These are phyloP conservation scores for Eupithecia inturbata DNA, from an alignment of 2,888 invertebrate species.

Conservation along the genomic window DNA sequence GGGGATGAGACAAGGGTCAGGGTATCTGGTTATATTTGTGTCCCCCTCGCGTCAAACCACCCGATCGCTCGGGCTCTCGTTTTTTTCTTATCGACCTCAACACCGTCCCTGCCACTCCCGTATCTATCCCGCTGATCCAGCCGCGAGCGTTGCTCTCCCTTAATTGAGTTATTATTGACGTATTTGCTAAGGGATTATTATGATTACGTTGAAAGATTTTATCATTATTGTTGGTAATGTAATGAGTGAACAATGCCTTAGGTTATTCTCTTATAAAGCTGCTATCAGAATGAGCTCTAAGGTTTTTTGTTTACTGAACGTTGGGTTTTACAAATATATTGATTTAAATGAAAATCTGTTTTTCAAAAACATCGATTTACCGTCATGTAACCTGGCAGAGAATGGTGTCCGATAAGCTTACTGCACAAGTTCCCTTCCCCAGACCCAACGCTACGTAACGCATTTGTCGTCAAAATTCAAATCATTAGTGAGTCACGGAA, in stretches of 20 bases:
- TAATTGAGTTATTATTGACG: constrained; percentile 80
- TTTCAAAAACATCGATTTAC: neutral
- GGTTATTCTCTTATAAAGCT: neutral
- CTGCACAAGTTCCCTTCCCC: neutral
- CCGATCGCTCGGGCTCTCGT: constrained; percentile 60
- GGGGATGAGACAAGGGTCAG: constrained; percentile 67
- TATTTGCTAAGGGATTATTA: constrained; percentile 69
- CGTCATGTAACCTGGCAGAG: neutral
- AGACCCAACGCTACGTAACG: constrained; percentile 15
- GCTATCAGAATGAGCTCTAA: neutral
- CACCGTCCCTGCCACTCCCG: constrained; percentile 47
- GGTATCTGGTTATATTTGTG: constrained; percentile 66
- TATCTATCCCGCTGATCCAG: constrained; percentile 49
- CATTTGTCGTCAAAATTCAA: constrained; percentile 35
- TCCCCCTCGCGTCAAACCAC: constrained; percentile 57
- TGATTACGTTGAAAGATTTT: constrained; percentile 44
- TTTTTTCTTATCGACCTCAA: constrained; percentile 62
- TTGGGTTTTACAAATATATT: neutral
- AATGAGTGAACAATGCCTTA: constrained; percentile 2
- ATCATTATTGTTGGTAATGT: constrained; percentile 28
- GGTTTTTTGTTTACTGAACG: neutral
- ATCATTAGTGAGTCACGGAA: constrained; percentile 46
- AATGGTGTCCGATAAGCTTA: neutral
- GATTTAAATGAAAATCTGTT: neutral
- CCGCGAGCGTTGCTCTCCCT: constrained; percentile 68